Evolutionary conservation across 92 coral and sea anemone genomes (phyloP).

Genomic region (Hydrozoanthus gracilis): DNA sequence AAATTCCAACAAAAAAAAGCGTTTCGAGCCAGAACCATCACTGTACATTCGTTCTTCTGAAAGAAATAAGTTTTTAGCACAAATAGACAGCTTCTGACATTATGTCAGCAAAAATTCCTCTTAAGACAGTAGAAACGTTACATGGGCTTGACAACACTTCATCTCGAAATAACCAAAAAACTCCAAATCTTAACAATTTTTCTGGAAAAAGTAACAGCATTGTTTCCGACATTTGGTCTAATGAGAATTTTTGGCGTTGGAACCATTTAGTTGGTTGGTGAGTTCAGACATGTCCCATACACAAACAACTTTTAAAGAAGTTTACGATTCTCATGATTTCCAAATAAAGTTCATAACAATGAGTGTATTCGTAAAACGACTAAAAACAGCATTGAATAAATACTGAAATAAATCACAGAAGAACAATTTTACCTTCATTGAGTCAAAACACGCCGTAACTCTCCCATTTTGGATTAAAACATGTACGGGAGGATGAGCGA

Average conservation of each 20-base stretch:
- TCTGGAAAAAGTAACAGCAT: background rate
- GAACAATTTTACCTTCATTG: constrained; percentile 83
- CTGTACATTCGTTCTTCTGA: background rate
- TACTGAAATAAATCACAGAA: background rate
- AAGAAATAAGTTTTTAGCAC: background rate
- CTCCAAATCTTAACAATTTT: constrained; percentile 1
- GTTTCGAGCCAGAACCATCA: no score
- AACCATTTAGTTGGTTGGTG: constrained; percentile 7
- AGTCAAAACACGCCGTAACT: constrained; percentile 99
- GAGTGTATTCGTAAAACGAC: constrained; percentile 32
- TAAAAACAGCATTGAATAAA: constrained; percentile 13
- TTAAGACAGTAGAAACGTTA: background rate
- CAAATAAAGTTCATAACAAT: background rate
- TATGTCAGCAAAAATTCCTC: constrained; percentile 29
- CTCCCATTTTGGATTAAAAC: constrained; percentile 95
- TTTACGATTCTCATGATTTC: constrained; percentile 15
- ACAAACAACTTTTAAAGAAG: constrained; percentile 34
- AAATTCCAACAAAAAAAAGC: constrained; percentile 23
- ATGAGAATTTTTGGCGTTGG: background rate
- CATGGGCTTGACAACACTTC: background rate
- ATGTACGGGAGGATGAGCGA: constrained; percentile 99
- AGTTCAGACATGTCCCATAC: constrained; percentile 41
- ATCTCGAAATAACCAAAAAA: constrained; percentile 13
- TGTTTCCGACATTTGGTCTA: background rate
- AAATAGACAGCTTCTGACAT: background rate